These are phyloP conservation scores for Neuroterus valhalla DNA, from an alignment of 1,140 invertebrate species.

Conservation along the genomic window DNA sequence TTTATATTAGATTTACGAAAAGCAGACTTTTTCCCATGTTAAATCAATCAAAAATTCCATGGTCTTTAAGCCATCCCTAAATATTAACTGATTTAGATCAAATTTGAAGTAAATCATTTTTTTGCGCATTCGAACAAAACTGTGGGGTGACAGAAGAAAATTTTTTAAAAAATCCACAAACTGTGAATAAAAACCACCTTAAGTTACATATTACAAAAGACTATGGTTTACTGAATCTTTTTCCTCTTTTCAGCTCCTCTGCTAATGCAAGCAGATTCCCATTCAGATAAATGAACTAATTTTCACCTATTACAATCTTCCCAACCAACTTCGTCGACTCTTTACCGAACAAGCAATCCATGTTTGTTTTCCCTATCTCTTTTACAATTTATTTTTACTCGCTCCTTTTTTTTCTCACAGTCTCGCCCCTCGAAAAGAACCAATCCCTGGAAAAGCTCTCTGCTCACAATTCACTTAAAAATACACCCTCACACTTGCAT, in stretches of 20 bases:
- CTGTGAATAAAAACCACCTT: no score
- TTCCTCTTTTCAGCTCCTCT: neutral
- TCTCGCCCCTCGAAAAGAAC: neutral
- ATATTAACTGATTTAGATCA: no score
- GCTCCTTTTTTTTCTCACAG: neutral
- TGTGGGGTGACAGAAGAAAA: no score
- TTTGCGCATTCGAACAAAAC: no score
- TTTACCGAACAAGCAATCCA: neutral
- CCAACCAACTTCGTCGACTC: neutral
- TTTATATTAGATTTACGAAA: no score
- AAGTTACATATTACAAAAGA: no score
- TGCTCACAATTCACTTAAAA: neutral
- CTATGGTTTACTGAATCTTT: neutral
- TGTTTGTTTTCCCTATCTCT: neutral
- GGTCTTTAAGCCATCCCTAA: no score
- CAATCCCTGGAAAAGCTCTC: neutral
- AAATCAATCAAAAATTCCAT: no score
- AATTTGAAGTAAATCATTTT: no score
- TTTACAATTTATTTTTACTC: neutral
- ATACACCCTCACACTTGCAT: neutral
- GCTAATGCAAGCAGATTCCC: neutral
- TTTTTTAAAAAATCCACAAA: no score
- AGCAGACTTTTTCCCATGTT: no score
- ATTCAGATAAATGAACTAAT: constrained; percentile 13
- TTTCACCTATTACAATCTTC: neutral